Evolutionary conservation across 2,888 invertebrate genomes (phyloP), one percentile per base, ranked within the genome.

Genomic region (Melanchra persicariae): DNA sequence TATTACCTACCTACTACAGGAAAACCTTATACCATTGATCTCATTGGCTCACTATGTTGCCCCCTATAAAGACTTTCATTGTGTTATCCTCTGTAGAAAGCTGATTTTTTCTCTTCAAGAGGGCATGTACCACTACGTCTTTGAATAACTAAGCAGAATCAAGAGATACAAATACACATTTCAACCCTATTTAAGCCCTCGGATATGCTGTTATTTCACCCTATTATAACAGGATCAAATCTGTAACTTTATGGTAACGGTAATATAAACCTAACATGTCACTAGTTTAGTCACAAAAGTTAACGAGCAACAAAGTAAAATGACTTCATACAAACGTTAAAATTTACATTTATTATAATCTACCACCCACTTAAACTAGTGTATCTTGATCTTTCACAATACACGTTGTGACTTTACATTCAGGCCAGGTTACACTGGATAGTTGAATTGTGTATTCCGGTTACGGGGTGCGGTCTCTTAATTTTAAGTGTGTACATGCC

Each of bases 321-420:
- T 73, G 70, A 70, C 81, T 85, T 77, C 67, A 81, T 75, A 77
- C 70, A 77, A 68, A 79, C 77, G 70, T 79, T 81, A 85, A 71
- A 83, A 83, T 84, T 83, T 72, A 73, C 81, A 84, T 85, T 85
- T 83, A 83, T 75, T 78, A 66, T 70, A 79, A 70, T 81, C 55
- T 80, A 70, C 60, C 54, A 61, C 45, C 54, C 19, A 62, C n/a
- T 12, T 1, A 17, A 26, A 26, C 78, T 71, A 37, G 55, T 30
- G 0, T 47, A 68, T 30, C 34, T 26, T 67, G 64, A 68, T 24
- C 71, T 40, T 7, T 26, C 7, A 0, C 1, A 17, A 7, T n/a
- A 40, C 70, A 66, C 19, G 45, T 57, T 66, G 1, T 30, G 9
- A 43, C 22, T 7, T 9, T n/a, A 12, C 3, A 9, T 10, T 8